These are phyloP conservation scores for Poecilia latipinna DNA, from an alignment of 2,113 vertebrate species.

Conservation along the genomic window DNA sequence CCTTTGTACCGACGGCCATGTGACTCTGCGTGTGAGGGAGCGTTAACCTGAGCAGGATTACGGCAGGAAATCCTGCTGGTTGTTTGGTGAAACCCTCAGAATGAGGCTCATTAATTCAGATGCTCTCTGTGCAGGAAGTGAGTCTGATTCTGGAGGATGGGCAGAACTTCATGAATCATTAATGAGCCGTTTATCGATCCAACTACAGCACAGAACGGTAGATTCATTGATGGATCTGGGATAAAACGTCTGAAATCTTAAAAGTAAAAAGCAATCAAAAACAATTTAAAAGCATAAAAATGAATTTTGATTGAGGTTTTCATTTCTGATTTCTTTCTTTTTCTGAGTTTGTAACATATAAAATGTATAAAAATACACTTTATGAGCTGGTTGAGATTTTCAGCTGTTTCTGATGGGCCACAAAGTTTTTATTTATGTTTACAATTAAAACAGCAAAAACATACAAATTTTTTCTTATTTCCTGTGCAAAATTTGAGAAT, in stretches of 20 bases:
- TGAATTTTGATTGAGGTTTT: background rate
- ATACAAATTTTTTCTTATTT: too few relatives aligned
- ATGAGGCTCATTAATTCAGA: constrained; percentile 25
- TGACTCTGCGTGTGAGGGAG: constrained; percentile 43
- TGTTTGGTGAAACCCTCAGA: constrained; percentile 20
- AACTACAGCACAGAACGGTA: too few relatives aligned
- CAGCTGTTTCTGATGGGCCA: too few relatives aligned
- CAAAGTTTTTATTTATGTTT: too few relatives aligned
- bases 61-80: constrained; percentile 24
- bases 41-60: constrained; percentile 53
- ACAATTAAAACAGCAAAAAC: too few relatives aligned
- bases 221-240: too few relatives aligned
- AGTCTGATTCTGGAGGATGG: constrained; percentile 48
- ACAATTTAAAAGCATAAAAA: background rate
- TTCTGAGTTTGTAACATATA: too few relatives aligned
- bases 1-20: constrained; percentile 46
- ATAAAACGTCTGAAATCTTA: too few relatives aligned
- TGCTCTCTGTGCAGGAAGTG: constrained; percentile 39
- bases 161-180: constrained; percentile 69
- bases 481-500: too few relatives aligned
- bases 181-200: constrained; percentile 66
- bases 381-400: too few relatives aligned
- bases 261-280: too few relatives aligned
- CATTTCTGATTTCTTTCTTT: background rate
- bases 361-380: too few relatives aligned